Evolutionary conservation across 64 coral and sea anemone species (phyloP).

Genomic region (Montipora capricornis): DNA sequence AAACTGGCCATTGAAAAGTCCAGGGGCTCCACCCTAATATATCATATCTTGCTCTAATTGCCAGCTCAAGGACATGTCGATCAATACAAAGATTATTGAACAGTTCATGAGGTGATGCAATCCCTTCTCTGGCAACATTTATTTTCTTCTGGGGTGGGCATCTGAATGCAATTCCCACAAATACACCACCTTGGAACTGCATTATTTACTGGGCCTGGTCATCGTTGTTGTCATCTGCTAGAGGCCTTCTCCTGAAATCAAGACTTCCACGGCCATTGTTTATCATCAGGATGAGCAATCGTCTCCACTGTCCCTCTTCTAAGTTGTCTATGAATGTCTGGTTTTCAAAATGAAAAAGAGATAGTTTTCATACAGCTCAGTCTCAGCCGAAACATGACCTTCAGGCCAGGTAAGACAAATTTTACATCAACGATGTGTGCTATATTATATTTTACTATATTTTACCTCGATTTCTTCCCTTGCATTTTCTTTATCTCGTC

Average conservation of each 20-base stretch:
- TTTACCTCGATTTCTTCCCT: background rate
- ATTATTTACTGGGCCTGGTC: conserved; percentile 4
- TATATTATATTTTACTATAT: background rate
- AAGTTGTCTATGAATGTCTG: background rate
- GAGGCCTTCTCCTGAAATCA: background rate
- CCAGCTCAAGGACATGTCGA: background rate
- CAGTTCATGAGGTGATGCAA: conserved; percentile 1
- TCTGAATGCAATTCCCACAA: background rate
- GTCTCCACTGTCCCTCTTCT: background rate
- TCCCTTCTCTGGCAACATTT: background rate
- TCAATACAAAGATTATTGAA: background rate
- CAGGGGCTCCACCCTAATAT: background rate
- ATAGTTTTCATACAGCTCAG: background rate
- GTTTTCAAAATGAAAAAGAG: background rate
- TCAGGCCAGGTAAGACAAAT: background rate
- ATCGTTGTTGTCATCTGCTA: background rate
- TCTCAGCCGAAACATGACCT: background rate
- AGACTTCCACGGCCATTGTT: conserved; percentile 12
- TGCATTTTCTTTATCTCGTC: background rate
- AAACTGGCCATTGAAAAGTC: background rate
- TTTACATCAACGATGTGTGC: background rate
- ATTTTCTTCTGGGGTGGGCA: background rate
- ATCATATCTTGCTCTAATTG: background rate
- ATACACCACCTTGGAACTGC: background rate
- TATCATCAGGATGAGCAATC: background rate